These are phyloP conservation scores for Drosophila repleta DNA, from an alignment of 1,140 invertebrate genomes.

Conservation along the genomic window DNA sequence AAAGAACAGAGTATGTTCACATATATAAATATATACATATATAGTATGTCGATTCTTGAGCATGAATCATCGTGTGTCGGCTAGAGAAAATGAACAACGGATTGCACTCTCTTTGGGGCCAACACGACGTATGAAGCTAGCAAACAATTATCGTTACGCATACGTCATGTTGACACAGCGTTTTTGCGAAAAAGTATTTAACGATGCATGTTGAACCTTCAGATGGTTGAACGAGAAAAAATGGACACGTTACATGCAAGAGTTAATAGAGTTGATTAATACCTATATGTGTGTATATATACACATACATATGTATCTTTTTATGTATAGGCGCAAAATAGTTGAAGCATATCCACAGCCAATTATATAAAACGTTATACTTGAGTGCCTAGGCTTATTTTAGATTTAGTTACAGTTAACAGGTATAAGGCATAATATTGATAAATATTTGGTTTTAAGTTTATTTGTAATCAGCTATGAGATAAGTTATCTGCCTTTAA, in stretches of 20 bases:
- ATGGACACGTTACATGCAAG: background rate
- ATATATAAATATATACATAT: slow-evolving; percentile 2
- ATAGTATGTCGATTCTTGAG: slow-evolving; percentile 6
- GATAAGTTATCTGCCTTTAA: no score
- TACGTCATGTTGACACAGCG: slow-evolving; percentile 45
- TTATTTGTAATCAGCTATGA: no score
- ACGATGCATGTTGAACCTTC: slow-evolving; percentile 30
- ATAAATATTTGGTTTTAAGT: no score
- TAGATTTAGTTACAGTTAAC: background rate
- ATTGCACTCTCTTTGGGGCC: slow-evolving; percentile 1
- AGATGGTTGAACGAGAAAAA: slow-evolving; percentile 21
- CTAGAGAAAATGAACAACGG: slow-evolving; percentile 7
- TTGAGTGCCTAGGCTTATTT: background rate
- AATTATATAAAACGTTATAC: slow-evolving; percentile 7
- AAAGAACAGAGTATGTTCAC: background rate
- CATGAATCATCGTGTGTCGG: slow-evolving; percentile 45
- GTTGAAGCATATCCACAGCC: background rate
- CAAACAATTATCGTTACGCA: slow-evolving; percentile 41
- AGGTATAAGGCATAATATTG: background rate
- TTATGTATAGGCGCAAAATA: background rate
- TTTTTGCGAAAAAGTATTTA: slow-evolving; percentile 6
- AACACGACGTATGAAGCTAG: slow-evolving; percentile 33
- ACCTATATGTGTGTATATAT: no score
- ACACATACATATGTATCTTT: no score
- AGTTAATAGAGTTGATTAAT: no score